phyloP scores from a whole-genome alignment of 2,797 vertebrate genomes.

The Crenichthys baileyi region DNA sequence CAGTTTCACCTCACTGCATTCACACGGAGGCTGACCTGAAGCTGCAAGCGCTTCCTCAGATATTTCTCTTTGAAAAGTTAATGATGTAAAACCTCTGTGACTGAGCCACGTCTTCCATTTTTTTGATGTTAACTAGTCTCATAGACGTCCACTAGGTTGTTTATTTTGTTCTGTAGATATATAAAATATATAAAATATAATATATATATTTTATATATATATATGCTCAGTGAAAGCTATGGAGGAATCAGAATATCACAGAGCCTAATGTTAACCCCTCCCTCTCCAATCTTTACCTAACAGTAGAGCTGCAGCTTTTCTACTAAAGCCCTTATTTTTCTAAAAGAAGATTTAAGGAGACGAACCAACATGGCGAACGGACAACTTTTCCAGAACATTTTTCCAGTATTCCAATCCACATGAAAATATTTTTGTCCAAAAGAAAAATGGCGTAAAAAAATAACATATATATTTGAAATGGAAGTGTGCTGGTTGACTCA shows the following conservation, averaged over 20 bases:
- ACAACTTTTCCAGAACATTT: neutral
- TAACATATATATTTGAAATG: constrained; percentile 49
- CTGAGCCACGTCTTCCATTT: constrained; percentile 72
- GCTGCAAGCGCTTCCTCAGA: constrained; percentile 53
- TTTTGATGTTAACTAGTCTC: constrained; percentile 32
- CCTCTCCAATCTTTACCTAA: constrained; percentile 36
- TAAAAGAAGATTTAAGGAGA: constrained; percentile 53
- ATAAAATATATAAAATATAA: constrained; percentile 34
- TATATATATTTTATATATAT: constrained; percentile 33
- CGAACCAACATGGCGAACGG: constrained; percentile 35
- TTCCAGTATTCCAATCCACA: constrained; percentile 28
- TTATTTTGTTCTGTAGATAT: constrained; percentile 60
- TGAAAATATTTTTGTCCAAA: constrained; percentile 59
- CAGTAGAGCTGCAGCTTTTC: constrained; percentile 67
- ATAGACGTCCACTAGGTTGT: constrained; percentile 52
- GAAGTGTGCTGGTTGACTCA: constrained; percentile 54
- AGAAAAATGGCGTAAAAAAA: constrained; percentile 46
- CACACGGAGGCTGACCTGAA: constrained; percentile 10
- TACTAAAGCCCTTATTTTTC: constrained; percentile 81
- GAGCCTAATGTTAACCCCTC: constrained; percentile 55
- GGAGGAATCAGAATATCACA: constrained; percentile 49
- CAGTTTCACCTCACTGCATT: constrained; percentile 11
- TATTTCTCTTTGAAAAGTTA: neutral
- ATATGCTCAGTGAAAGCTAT: constrained; percentile 24
- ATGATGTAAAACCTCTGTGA: constrained; percentile 3